Conservation (phyloP, 2,797 vertebrate genomes). For the Coranthus polyacanthus region DNA sequence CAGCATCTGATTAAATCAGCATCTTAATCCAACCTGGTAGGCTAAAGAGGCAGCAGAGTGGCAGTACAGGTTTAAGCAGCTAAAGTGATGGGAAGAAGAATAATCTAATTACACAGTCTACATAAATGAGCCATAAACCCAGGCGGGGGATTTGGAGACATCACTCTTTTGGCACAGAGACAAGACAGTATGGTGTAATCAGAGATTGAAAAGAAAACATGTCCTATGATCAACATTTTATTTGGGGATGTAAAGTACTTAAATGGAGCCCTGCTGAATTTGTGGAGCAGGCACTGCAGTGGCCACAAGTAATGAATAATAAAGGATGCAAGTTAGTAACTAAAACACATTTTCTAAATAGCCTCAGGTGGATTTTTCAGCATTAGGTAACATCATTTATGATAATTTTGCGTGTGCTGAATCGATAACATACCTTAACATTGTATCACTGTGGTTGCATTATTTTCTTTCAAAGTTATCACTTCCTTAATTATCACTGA, state of each 20-base stretch:
- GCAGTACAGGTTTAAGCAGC: slow-evolving; percentile 59
- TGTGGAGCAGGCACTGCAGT: background rate
- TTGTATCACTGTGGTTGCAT: slow-evolving; percentile 1
- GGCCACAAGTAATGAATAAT: background rate
- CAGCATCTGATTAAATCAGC: slow-evolving; percentile 44
- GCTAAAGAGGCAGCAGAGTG: slow-evolving; percentile 35
- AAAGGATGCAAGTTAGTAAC: background rate
- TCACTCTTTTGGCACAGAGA: slow-evolving; percentile 32
- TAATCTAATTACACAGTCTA: slow-evolving; percentile 57
- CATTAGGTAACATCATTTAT: background rate
- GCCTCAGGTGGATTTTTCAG: background rate
- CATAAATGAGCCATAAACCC: slow-evolving; percentile 59
- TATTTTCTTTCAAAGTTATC: background rate
- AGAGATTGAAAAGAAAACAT: too few species aligned
- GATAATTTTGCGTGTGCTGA: background rate
- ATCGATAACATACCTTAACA: background rate
- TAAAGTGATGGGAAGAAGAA: slow-evolving; percentile 52
- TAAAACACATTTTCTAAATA: background rate
- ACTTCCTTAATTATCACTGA: background rate
- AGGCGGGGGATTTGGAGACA: slow-evolving; percentile 19
- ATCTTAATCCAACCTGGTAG: slow-evolving; percentile 41
- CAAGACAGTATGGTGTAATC: slow-evolving; percentile 27
- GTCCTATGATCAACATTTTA: background rate
- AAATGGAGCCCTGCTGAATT: background rate
- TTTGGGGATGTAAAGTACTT: background rate